Evolutionary conservation across 2,113 vertebrate species (phyloP), one percentile per base, ranked within the genome.

Genomic region (Apaloderma vittatum): DNA sequence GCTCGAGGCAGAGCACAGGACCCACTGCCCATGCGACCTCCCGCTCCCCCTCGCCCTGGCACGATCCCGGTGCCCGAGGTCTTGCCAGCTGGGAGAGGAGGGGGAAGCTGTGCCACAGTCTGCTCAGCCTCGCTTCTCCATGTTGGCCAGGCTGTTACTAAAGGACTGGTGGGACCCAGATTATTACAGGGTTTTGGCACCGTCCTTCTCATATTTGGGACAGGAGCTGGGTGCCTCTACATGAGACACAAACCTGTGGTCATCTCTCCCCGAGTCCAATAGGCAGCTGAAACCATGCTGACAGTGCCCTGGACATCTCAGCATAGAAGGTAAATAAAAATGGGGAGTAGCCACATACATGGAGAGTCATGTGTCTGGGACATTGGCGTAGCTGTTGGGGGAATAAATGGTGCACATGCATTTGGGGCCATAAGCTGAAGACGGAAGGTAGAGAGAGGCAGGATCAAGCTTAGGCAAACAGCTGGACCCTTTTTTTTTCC

Each of bases 1-100:
- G 0, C 18, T 36, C 0, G 0, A 14, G 43, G 11, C 22, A 67
- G 63, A 12, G 8, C 1, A 0, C 21, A 32, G 8, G 4, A 20
- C n/a, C 20, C 26, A n/a, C n/a, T n/a, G n/a, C n/a, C n/a, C n/a
- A n/a, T n/a, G n/a, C n/a, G n/a, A 49, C 62, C 83, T 73, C 51
- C 34, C 10, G 2, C 6, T 6, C 27, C 12, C 22, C 54, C 16
- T 74, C 0, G 0, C 22, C 59, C 51, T 86, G 67, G 86, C 79
- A 65, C 12, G 1, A 4, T 73, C 78, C 36, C 0, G 0, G 10
- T 10, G 8, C 54, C 75, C 3, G 1, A 24, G 40, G 36, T 84
- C 58, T 88, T 12, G 6, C 78, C 86, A 92, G 40, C 71, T 90
- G 82, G 88, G 68, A 70, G 59, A 46, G 49, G 30, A 90, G 70